Percentiles rank a stretch among this genome's conserved stretches.
Evolutionary conservation across 2,797 vertebrate species (phyloP).

Genomic region (Bufotes viridis): DNA sequence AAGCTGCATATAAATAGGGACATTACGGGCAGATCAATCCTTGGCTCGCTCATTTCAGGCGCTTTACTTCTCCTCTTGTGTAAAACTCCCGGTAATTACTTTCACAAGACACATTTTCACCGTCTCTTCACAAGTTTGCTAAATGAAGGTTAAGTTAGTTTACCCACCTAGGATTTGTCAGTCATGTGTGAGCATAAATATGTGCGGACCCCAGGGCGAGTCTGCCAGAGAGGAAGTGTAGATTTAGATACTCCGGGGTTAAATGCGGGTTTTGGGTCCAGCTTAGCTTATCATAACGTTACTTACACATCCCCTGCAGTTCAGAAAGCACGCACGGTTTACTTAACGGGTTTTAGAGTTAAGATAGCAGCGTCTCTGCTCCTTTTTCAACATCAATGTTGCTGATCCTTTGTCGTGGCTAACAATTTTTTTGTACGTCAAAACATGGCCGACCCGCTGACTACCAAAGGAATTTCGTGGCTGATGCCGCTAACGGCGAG

Average conservation of each 20-base stretch:
- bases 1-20: constrained; percentile 99
- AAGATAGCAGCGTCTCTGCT: constrained; percentile 67
- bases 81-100: constrained; percentile 89
- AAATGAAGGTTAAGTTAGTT: constrained; percentile 99
- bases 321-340: constrained; percentile 65
- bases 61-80: constrained; percentile 81
- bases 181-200: constrained; percentile 99
- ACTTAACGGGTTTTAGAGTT: constrained; percentile 69
- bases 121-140: constrained; percentile 92
- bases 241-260: constrained; percentile 85
- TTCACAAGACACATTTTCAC: constrained; percentile 89
- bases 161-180: constrained; percentile 96
- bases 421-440: no score
- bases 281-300: constrained; percentile 70
- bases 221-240: constrained; percentile 72
- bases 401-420: constrained; percentile 18
- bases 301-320: constrained; percentile 61
- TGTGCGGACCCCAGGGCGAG: constrained; percentile 82
- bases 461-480: no score
- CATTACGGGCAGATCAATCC: constrained; percentile 99
- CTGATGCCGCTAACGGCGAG: no score
- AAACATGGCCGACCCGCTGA: no score
- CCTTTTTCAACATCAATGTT: constrained; percentile 9
- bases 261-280: constrained; percentile 80
- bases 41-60: constrained; percentile 94